Evolutionary conservation across 2,888 invertebrate species (phyloP).

Genomic region (Mesorhabditis spiculigera): DNA sequence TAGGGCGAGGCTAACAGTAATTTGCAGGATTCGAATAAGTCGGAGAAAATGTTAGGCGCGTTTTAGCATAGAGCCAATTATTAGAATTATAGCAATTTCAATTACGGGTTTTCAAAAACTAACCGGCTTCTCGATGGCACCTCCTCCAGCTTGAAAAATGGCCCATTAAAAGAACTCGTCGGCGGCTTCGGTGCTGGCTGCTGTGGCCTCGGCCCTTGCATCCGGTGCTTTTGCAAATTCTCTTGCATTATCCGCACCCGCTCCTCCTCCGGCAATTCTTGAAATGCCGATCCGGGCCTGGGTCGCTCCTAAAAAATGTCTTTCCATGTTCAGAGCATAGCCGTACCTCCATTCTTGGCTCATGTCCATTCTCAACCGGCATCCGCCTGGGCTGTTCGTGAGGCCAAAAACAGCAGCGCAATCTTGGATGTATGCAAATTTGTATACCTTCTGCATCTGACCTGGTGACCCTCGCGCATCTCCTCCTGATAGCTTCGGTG

Average conservation of each 20-base stretch:
- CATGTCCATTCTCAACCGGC: constrained; percentile 1
- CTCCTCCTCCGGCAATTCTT: constrained; percentile 44
- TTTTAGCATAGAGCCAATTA: no score
- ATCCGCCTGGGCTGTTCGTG: neutral
- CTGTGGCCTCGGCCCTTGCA: constrained; percentile 21
- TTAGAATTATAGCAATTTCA: no score
- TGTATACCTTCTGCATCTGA: neutral
- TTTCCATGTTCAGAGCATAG: neutral
- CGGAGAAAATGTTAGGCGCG: no score
- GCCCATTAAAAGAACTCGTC: constrained; percentile 51
- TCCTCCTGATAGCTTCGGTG: neutral
- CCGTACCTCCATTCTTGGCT: neutral
- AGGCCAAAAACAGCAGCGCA: neutral
- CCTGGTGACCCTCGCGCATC: neutral
- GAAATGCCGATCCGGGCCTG: constrained; percentile 14
- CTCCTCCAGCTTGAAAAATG: constrained; percentile 55
- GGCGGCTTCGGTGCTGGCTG: constrained; percentile 27
- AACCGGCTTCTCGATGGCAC: constrained; percentile 19
- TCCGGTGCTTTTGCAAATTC: constrained; percentile 46
- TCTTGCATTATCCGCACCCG: constrained; percentile 48
- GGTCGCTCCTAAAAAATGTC: neutral
- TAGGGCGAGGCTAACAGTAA: no score
- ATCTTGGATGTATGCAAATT: neutral
- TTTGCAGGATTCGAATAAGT: no score
- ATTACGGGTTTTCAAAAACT: neutral